Percentiles rank a stretch among this genome's conserved stretches.
These are phyloP conservation scores for Pristionchus japonicus DNA, from an alignment of 2,888 invertebrate species.

Conservation along the genomic window DNA sequence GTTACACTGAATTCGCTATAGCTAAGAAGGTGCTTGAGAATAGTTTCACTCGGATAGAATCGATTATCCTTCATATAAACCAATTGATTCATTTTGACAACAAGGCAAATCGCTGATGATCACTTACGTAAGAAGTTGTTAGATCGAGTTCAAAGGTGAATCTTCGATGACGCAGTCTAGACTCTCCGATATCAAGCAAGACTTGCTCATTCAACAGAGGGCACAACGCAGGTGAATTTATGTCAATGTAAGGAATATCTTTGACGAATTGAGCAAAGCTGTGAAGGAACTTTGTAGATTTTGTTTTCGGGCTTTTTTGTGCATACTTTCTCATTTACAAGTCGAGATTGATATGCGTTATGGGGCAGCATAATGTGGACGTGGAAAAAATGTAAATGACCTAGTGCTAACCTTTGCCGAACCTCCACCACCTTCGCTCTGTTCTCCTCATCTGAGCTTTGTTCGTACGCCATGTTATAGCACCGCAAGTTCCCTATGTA, in stretches of 20 bases:
- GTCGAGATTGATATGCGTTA: no score
- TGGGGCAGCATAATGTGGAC: no score
- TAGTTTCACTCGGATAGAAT: neutral
- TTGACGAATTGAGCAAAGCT: no score
- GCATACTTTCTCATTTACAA: no score
- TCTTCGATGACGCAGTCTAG: neutral
- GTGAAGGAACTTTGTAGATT: no score
- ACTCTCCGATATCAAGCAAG: neutral
- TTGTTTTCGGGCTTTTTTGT: no score
- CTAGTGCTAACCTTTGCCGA: neutral
- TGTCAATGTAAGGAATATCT: no score
- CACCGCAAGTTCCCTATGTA: neutral
- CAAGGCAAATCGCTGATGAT: neutral
- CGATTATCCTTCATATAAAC: neutral
- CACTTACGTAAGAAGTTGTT: neutral
- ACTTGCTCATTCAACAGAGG: neutral
- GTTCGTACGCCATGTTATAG: neutral
- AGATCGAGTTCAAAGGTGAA: neutral
- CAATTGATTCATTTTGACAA: neutral
- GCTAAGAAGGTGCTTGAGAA: no score
- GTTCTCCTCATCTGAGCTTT: neutral
- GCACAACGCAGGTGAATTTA: neutral
- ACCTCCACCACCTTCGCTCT: neutral
- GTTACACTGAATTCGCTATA: no score
- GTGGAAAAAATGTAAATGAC: no score